Base-by-base conservation (phyloP, 2,113 vertebrate species). In the Cottus gobio region DNA sequence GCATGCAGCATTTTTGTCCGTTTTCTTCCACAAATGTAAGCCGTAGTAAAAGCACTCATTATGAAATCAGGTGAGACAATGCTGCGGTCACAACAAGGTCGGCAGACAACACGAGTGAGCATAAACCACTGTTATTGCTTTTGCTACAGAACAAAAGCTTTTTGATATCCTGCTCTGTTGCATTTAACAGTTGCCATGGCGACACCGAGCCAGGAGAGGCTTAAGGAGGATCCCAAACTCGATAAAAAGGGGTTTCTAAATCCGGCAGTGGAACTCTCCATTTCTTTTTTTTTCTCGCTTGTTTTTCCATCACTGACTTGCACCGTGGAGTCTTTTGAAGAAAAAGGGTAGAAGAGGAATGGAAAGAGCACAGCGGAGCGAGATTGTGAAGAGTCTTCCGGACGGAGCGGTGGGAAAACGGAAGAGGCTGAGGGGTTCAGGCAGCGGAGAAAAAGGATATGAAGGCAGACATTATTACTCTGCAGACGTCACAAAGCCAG, bases 151-250 rank as follows among this genome's bases (percentile, higher is more conserved):
- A 87, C 87, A 90, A 90, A 90, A 82, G 82, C 84, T 86, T 87
- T 87, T 94, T 86, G 85, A 90, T 84, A 87, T 77, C 71, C 72
- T 18, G 50, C 39, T 69, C 76, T 65, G 68, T 84, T 75, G 80
- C 80, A 7, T 87, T 90, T 85, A 85, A 77, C 74, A 78, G 90
- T 93, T 93, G 80, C 92, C 82, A 88, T 92, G 83, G 89, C 37
- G 63, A 93, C 85, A 13, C 8, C 1, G 57, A 81, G 67, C 62
- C 71, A 87, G 78, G 75, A 85, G 61, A 86, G 76, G 77, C 62
- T 85, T 71, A 79, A 85, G 42, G 83, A 87, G 83, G 89, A 89
- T 91, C 71, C 85, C 72, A 58, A 87, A 89, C 77, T 85, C 42
- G 73, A 87, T 88, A 88, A 80, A 80, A 85, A 66, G 79, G 71